Evolutionary conservation across 2,888 invertebrate genomes (phyloP).

Genomic region (Apoderus coryli): DNA sequence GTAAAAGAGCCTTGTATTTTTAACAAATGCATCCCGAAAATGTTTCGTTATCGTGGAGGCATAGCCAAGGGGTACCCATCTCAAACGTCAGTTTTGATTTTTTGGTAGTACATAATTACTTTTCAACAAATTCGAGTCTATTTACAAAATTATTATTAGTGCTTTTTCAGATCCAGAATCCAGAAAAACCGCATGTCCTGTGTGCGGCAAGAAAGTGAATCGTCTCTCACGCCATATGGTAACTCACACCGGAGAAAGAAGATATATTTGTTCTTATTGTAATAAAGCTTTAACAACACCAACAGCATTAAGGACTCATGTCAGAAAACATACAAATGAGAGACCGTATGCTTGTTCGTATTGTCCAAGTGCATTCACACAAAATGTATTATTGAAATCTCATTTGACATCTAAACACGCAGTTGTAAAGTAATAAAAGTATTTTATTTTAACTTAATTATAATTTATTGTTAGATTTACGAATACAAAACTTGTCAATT

Average conservation of each 20-base stretch:
- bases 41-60: too few species aligned
- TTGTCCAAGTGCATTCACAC: conserved; percentile 20
- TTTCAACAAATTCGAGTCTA: too few species aligned
- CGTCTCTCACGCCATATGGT: conserved; percentile 23
- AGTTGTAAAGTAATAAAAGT: too few species aligned
- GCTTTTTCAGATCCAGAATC: conserved; percentile 22
- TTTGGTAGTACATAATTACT: conserved; percentile 12
- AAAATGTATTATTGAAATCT: conserved; percentile 23
- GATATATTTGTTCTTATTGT: conserved; percentile 21
- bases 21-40: too few species aligned
- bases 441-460: too few species aligned
- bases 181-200: conserved; percentile 22
- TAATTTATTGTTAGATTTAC: too few species aligned
- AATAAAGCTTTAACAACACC: conserved; percentile 23
- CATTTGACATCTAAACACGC: conserved; percentile 25
- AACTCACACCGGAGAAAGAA: conserved; percentile 25
- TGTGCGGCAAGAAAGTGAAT: conserved; percentile 24
- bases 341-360: conserved; percentile 22
- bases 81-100: too few species aligned
- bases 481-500: too few species aligned
- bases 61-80: too few species aligned
- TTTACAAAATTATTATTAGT: neutral
- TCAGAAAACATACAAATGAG: conserved; percentile 25
- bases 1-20: too few species aligned
- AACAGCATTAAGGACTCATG: conserved; percentile 23